phyloP scores from a whole-genome alignment of 1,140 invertebrate species.

The Brachionus manjavacas region DNA sequence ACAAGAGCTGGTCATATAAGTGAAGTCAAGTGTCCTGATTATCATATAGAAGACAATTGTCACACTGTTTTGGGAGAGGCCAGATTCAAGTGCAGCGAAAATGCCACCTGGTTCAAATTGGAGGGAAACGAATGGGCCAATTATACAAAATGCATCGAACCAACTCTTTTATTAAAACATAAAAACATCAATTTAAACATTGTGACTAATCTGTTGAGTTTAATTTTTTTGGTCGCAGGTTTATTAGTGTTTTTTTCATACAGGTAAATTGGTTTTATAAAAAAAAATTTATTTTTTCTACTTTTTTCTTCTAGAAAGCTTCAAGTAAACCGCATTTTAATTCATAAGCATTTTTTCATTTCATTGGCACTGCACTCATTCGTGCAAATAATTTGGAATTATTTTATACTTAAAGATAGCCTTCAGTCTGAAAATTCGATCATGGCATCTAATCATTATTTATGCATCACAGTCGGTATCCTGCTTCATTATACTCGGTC shows the following conservation, averaged over 20 bases:
- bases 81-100: neutral
- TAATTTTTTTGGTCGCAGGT: conserved; percentile 26
- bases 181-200: neutral
- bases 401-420: neutral
- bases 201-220: neutral
- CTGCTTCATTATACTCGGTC: conserved; percentile 5
- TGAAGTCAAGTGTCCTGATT: neutral
- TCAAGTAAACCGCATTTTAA: conserved; percentile 10
- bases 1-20: neutral
- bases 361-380: conserved; percentile 8
- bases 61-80: neutral
- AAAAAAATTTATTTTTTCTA: neutral
- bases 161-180: neutral
- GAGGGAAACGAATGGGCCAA: neutral
- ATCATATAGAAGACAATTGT: conserved; percentile 4
- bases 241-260: conserved; percentile 5
- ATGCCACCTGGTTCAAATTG: neutral
- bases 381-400: conserved; percentile 12
- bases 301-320: neutral
- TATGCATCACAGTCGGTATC: neutral
- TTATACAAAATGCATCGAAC: neutral
- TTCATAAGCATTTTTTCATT: conserved; percentile 36
- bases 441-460: neutral
- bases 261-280: conserved; percentile 29
- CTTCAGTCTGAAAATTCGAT: neutral